A percentile compares a stretch with the other conserved stretches of the same genome.
phyloP scores from a whole-genome alignment of 2,113 vertebrate species.

The Pandion haliaetus region DNA sequence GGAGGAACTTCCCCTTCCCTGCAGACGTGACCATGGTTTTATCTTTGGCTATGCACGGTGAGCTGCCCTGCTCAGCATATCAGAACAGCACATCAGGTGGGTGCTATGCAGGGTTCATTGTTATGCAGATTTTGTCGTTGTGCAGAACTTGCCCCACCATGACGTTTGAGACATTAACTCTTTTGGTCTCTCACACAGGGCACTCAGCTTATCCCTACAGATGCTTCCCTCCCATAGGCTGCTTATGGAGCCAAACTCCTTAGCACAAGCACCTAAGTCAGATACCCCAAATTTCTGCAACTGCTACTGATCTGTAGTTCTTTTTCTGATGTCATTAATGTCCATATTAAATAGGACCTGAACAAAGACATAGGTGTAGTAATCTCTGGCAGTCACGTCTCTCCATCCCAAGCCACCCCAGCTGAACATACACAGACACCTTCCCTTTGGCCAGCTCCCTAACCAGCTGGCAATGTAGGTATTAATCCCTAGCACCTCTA shows the following conservation, averaged over 20 bases:
- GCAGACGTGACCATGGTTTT: no score
- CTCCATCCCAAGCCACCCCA: neutral
- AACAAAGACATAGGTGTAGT: neutral
- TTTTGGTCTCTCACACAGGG: neutral
- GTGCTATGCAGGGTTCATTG: no score
- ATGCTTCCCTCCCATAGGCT: neutral
- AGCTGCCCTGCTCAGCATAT: no score
- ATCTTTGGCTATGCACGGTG: no score
- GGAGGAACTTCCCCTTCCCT: no score
- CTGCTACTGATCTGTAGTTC: neutral
- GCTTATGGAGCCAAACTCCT: neutral
- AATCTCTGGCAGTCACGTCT: neutral
- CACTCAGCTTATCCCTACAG: neutral
- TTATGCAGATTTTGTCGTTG: no score
- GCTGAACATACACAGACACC: fast-evolving
- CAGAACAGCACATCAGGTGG: no score
- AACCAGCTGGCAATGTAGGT: neutral
- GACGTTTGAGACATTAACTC: no score
- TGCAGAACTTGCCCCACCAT: no score
- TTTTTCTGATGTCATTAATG: neutral
- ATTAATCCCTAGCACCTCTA: neutral
- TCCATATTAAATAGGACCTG: neutral
- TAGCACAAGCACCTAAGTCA: neutral
- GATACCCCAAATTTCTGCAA: neutral
- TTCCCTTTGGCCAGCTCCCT: neutral